These are phyloP conservation scores for Tympanuchus pallidicinctus DNA, from an alignment of 2,113 vertebrate species.

Conservation along the genomic window DNA sequence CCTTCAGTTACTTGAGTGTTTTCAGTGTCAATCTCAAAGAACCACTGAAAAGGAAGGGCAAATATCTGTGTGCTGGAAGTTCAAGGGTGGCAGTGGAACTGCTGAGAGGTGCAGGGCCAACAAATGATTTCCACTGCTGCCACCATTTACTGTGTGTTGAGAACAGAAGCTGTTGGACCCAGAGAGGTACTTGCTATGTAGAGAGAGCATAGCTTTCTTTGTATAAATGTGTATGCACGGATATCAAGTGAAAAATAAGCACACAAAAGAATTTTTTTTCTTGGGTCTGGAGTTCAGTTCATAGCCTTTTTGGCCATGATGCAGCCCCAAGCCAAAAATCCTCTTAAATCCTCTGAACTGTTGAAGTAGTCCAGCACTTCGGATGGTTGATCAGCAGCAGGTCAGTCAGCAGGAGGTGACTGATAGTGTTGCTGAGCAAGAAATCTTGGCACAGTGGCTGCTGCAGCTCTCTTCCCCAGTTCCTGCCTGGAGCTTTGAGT, in stretches of 20 bases:
- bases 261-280: not conserved
- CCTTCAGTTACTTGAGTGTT: not conserved
- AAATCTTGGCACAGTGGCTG: not conserved
- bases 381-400: not conserved
- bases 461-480: not conserved
- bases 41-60: not conserved
- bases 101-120: not conserved
- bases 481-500: not conserved
- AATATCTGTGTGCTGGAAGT: not conserved
- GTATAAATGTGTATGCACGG: not conserved
- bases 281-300: not conserved
- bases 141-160: not conserved
- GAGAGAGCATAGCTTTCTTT: not conserved
- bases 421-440: not conserved
- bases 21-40: not conserved
- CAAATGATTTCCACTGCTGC: not conserved
- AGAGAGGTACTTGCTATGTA: not conserved
- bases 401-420: not conserved
- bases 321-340: not conserved
- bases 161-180: not conserved
- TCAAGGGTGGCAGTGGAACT: not conserved
- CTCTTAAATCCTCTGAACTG: not conserved
- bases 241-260: not conserved
- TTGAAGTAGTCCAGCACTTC: not conserved
- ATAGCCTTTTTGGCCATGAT: not conserved